Conservation (phyloP, 2,797 vertebrate species). For the Nothura maculosa region DNA sequence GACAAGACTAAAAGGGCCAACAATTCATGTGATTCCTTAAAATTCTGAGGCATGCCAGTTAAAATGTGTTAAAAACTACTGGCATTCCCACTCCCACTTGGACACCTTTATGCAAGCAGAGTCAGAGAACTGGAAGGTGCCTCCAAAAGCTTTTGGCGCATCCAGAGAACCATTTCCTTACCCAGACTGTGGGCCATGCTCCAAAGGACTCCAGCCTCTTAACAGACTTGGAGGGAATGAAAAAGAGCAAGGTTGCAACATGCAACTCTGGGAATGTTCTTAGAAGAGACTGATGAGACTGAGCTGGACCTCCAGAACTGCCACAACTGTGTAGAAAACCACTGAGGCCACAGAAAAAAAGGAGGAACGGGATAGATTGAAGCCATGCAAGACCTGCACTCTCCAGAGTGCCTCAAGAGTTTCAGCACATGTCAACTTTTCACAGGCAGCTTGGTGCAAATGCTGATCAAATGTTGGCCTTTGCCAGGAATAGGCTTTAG, state of each 20-base stretch:
- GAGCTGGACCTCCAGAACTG: neutral
- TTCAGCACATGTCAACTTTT: neutral
- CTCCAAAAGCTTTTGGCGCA: neutral
- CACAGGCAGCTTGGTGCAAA: slow-evolving; percentile 39
- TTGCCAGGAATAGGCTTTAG: slow-evolving; percentile 44
- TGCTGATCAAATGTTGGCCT: slow-evolving; percentile 11
- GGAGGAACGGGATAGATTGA: neutral
- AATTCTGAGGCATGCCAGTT: neutral
- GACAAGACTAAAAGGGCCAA: neutral
- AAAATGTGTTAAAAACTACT: neutral
- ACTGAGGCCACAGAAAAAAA: neutral
- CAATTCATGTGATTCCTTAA: neutral
- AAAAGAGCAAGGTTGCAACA: neutral
- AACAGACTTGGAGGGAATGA: neutral
- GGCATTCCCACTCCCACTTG: neutral
- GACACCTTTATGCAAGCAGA: neutral
- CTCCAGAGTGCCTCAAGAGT: neutral
- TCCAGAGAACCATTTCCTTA: neutral
- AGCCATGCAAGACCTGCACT: neutral
- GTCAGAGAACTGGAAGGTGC: neutral
- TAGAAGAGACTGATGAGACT: neutral
- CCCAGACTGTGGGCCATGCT: neutral
- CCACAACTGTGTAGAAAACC: neutral
- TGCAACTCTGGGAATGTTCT: neutral
- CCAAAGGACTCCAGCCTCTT: neutral